Evolutionary conservation across 2,888 invertebrate genomes (phyloP).

Genomic region (Microchrysa polita): DNA sequence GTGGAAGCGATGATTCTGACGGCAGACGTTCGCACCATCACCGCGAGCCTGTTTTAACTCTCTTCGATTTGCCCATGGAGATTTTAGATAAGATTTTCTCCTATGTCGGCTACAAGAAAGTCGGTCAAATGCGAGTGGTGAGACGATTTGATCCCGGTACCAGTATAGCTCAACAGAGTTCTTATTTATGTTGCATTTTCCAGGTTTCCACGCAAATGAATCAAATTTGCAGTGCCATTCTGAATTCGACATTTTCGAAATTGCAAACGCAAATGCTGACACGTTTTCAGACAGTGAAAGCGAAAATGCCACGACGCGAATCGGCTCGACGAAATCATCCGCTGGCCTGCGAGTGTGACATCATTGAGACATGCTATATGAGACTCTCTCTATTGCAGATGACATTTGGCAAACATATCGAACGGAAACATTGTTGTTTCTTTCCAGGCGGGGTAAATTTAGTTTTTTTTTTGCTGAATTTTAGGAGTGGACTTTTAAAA

Average conservation of each 20-base stretch:
- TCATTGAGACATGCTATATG: conserved; percentile 93
- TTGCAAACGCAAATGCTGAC: conserved; percentile 86
- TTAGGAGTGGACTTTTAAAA: no score
- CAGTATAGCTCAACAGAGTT: not conserved
- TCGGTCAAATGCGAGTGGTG: conserved; percentile 83
- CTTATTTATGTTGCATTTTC: conserved; percentile 50
- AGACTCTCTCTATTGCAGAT: conserved; percentile 89
- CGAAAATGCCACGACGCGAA: conserved; percentile 88
- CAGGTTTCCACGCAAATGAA: conserved; percentile 87
- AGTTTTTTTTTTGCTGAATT: conserved; percentile 30
- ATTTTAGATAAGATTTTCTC: conserved; percentile 81
- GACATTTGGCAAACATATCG: conserved; percentile 95
- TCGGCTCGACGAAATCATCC: conserved; percentile 91
- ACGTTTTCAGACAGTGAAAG: conserved; percentile 87
- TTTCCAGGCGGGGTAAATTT: conserved; percentile 91
- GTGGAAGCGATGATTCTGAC: not conserved
- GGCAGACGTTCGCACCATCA: not conserved
- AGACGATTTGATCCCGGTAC: conserved; percentile 61
- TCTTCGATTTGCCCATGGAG: conserved; percentile 83
- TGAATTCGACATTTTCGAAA: conserved; percentile 87
- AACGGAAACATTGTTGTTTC: conserved; percentile 91
- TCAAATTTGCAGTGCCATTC: conserved; percentile 77
- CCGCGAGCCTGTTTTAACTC: conserved; percentile 53
- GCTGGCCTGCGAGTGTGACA: conserved; percentile 90
- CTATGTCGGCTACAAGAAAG: conserved; percentile 78